Evolutionary conservation across 2,797 vertebrate genomes (phyloP).

Genomic region (Sylvilagus floridanus): DNA sequence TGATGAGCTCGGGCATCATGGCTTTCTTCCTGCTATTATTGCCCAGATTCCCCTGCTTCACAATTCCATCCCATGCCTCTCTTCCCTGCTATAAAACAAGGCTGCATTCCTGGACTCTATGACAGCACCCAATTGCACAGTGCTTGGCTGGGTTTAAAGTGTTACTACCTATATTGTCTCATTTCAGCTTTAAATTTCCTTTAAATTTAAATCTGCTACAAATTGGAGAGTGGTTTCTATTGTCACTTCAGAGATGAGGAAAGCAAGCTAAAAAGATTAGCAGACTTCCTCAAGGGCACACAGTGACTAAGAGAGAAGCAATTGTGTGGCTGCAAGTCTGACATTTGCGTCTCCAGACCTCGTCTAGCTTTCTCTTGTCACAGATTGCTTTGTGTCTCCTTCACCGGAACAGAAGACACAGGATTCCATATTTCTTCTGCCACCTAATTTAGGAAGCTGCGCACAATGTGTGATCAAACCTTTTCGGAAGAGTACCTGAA

Average conservation of each 20-base stretch:
- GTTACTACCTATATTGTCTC: background rate
- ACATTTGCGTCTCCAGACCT: background rate
- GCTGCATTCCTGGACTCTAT: background rate
- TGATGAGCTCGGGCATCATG: background rate
- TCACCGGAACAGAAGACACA: background rate
- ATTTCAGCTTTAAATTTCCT: background rate
- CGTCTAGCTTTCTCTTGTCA: background rate
- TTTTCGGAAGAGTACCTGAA: background rate
- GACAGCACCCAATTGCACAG: background rate
- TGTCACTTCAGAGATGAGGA: background rate
- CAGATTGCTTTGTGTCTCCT: background rate
- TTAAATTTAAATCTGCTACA: constrained; percentile 5
- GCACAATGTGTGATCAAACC: background rate
- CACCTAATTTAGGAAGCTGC: background rate
- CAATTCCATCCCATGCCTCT: background rate
- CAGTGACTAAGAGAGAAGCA: background rate
- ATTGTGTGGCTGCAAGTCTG: background rate
- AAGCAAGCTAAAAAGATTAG: background rate
- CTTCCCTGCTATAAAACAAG: background rate
- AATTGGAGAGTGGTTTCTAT: background rate
- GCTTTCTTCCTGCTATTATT: background rate
- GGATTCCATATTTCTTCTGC: background rate
- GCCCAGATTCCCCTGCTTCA: background rate
- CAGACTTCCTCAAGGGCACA: background rate
- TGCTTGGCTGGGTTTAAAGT: background rate